phyloP scores from a whole-genome alignment of 2,113 vertebrate genomes.

The Chaetodon auriga region DNA sequence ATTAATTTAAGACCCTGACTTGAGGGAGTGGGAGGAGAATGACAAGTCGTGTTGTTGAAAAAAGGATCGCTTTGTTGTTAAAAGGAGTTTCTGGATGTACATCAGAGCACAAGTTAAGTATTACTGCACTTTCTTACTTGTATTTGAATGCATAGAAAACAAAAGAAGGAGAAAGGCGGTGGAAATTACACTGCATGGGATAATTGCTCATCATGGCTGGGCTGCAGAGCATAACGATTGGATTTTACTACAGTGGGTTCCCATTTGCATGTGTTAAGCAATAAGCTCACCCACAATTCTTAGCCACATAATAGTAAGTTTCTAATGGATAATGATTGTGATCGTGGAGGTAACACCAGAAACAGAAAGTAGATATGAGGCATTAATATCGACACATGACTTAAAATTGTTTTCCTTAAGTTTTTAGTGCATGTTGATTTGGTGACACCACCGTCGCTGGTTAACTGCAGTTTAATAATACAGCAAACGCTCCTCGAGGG shows the following conservation, averaged over 20 bases:
- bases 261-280: conserved; percentile 65
- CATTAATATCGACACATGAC: neutral
- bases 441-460: neutral
- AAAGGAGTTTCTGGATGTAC: conserved; percentile 6
- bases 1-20: conserved; percentile 55
- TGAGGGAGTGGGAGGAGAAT: conserved; percentile 17
- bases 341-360: neutral
- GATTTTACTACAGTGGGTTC: conserved; percentile 46
- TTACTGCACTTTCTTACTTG: neutral
- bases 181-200: conserved; percentile 35
- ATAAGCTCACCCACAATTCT: conserved; percentile 33
- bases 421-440: neutral
- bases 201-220: conserved; percentile 59
- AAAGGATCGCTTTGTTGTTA: conserved; percentile 37
- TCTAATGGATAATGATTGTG: conserved; percentile 56
- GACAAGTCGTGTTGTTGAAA: conserved; percentile 24
- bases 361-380: neutral
- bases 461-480: no score
- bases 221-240: conserved; percentile 51
- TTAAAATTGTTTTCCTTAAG: neutral
- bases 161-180: conserved; percentile 3
- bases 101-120: neutral
- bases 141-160: conserved; percentile 20
- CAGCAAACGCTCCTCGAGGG: no score
- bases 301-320: conserved; percentile 38